Conservation (phyloP, 2,113 vertebrate species). For the Tylochromis polylepis region DNA sequence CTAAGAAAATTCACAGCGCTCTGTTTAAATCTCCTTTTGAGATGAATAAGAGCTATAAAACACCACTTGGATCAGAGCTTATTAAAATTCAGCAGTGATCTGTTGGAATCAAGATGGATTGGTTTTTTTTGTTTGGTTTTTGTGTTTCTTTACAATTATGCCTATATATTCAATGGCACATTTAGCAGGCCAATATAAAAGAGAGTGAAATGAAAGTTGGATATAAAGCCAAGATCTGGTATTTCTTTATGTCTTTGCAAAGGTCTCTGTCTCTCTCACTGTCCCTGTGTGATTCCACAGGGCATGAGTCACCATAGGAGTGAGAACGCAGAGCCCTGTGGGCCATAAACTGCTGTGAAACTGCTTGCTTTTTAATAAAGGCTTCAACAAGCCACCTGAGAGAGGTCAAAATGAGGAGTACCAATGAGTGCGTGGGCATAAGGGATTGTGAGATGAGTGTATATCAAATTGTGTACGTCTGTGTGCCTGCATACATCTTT, state of each 20-base stretch:
- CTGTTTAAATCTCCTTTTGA: not conserved
- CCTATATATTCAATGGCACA: not conserved
- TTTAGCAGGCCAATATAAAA: not conserved
- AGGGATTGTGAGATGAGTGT: not conserved
- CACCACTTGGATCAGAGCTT: not conserved
- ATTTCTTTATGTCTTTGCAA: slow-evolving; percentile 26
- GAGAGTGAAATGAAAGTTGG: not conserved
- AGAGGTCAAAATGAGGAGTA: slow-evolving; percentile 29
- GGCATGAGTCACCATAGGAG: slow-evolving; percentile 20
- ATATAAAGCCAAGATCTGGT: not conserved
- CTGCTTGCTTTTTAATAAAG: slow-evolving; percentile 65
- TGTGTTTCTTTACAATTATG: not conserved
- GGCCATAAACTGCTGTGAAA: slow-evolving; percentile 59
- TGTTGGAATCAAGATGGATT: too few species aligned
- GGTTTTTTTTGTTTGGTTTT: too few species aligned
- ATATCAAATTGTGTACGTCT: not conserved
- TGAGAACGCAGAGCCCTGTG: slow-evolving; percentile 9
- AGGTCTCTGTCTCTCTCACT: slow-evolving; percentile 14
- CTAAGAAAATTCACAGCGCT: not conserved
- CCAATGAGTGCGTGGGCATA: not conserved
- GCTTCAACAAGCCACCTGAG: slow-evolving; percentile 57
- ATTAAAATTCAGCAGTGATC: not conserved
- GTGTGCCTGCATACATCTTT: not conserved
- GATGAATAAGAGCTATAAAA: not conserved
- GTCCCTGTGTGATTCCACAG: slow-evolving; percentile 11